These are phyloP conservation scores for Galeruca laticollis DNA, from an alignment of 2,888 invertebrate genomes.

Conservation along the genomic window DNA sequence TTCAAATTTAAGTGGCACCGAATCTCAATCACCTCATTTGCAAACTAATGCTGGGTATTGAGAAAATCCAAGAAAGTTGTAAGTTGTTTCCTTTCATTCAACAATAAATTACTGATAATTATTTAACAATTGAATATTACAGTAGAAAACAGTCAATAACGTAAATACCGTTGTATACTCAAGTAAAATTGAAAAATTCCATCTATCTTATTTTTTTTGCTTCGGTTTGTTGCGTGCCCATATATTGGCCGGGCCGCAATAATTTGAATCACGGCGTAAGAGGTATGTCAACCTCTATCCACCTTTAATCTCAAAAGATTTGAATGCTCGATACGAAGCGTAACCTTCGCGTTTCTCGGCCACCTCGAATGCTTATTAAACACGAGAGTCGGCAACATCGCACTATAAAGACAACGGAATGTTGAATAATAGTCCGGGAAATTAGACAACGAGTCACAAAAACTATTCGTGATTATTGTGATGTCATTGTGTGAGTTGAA, in stretches of 20 bases:
- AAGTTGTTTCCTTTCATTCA: too few species aligned
- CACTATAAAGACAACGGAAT: constrained; percentile 21
- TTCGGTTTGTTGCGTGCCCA: too few species aligned
- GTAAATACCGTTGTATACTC: too few species aligned
- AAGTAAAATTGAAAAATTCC: too few species aligned
- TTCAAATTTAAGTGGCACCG: too few species aligned
- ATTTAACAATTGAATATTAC: too few species aligned
- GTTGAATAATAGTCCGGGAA: constrained; percentile 31
- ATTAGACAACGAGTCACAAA: constrained; percentile 16
- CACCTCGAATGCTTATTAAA: constrained; percentile 1
- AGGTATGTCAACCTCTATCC: not conserved
- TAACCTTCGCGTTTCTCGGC: constrained; percentile 4
- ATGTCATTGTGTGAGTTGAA: not conserved
- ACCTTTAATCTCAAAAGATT: constrained; percentile 3
- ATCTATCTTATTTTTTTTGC: too few species aligned
- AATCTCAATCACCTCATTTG: too few species aligned
- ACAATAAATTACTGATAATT: too few species aligned
- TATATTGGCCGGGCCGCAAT: not conserved
- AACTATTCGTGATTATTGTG: constrained; percentile 23
- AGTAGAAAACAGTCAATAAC: too few species aligned
- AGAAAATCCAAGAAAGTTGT: too few species aligned
- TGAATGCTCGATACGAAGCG: constrained; percentile 13
- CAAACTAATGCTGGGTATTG: too few species aligned
- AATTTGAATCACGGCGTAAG: not conserved
- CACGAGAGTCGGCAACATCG: constrained; percentile 2